phyloP scores from a whole-genome alignment of 2,888 invertebrate species.

The Lithophane semibrunnea region DNA sequence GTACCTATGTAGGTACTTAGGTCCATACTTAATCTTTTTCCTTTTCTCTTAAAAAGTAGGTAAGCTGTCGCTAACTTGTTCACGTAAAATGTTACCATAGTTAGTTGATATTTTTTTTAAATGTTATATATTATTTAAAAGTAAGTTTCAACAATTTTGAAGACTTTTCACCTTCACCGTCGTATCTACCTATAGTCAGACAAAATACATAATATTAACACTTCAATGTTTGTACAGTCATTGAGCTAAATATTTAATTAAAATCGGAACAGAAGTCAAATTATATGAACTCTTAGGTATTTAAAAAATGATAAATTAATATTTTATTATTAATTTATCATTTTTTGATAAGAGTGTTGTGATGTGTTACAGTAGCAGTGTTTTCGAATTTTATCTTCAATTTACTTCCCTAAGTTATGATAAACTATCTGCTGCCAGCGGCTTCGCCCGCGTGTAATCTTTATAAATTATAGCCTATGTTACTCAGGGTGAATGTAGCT shows the following conservation, averaged over 20 bases:
- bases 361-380: neutral
- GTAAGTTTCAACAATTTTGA: neutral
- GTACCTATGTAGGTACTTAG: too few species aligned
- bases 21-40: neutral
- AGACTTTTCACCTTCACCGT: neutral
- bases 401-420: neutral
- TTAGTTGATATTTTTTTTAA: neutral
- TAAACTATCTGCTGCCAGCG: too few species aligned
- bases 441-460: too few species aligned
- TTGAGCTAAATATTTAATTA: neutral
- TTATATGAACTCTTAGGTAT: neutral
- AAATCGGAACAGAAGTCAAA: neutral
- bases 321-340: too few species aligned
- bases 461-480: too few species aligned
- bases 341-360: neutral
- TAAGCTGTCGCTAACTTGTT: neutral
- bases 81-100: neutral
- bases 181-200: neutral
- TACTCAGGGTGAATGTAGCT: too few species aligned
- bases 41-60: conserved; percentile 5
- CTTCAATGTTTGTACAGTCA: neutral
- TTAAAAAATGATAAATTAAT: too few species aligned
- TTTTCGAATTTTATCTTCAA: neutral
- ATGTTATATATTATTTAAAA: neutral
- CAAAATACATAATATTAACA: neutral